Conservation (phyloP, 2,113 vertebrate species). For the Rhombomys opimus region DNA sequence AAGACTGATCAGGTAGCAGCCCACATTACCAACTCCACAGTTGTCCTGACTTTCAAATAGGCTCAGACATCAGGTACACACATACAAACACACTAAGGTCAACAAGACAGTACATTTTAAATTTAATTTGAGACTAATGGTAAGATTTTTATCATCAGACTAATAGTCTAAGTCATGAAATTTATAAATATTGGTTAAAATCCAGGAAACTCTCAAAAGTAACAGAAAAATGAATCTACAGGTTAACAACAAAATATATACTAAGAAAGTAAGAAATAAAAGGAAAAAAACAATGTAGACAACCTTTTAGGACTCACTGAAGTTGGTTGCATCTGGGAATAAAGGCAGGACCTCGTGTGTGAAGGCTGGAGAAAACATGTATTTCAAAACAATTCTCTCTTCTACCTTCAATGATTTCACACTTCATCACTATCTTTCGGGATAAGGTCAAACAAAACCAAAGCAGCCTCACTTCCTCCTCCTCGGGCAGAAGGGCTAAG, state of each 20-base stretch:
- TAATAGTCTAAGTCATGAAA: neutral
- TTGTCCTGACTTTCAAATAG: neutral
- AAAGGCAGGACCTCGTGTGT: too few species aligned
- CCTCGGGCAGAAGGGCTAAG: neutral
- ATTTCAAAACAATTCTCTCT: neutral
- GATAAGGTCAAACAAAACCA: neutral
- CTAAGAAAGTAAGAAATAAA: neutral
- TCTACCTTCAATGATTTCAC: neutral
- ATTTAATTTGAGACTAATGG: neutral
- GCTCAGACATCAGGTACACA: neutral
- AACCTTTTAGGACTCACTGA: neutral
- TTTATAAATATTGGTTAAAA: neutral
- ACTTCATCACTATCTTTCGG: neutral
- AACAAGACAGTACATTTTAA: neutral
- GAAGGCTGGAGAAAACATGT: neutral
- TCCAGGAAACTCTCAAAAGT: neutral
- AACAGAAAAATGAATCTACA: neutral
- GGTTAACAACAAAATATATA: neutral
- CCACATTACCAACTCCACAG: neutral
- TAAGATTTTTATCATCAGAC: neutral
- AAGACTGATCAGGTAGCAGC: neutral
- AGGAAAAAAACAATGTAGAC: neutral
- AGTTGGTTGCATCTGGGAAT: neutral
- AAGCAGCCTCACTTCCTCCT: neutral
- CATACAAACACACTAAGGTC: too few species aligned